These are phyloP conservation scores for Alloplasta piceator DNA, from an alignment of 2,888 invertebrate genomes.

Conservation along the genomic window DNA sequence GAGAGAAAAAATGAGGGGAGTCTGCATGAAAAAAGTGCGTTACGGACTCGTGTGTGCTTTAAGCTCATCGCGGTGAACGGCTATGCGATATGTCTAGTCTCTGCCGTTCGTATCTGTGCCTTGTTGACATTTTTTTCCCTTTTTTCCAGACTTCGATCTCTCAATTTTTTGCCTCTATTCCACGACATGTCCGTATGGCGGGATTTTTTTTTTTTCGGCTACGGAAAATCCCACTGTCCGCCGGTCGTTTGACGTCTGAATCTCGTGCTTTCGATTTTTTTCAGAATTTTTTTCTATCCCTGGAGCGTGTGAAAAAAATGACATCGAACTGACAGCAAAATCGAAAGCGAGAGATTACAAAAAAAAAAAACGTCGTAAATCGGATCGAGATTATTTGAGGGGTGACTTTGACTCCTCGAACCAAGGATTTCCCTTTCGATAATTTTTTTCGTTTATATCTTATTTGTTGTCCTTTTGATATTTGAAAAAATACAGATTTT, in stretches of 20 bases:
- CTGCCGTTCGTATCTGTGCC: neutral
- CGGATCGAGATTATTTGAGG: too few relatives aligned
- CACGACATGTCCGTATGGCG: constrained; percentile 14
- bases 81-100: constrained; percentile 11
- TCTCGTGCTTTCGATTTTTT: too few relatives aligned
- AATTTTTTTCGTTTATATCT: too few relatives aligned
- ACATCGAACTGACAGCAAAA: too few relatives aligned
- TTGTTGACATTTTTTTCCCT: neutral
- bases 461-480: too few relatives aligned
- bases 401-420: too few relatives aligned
- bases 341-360: too few relatives aligned
- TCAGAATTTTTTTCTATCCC: too few relatives aligned
- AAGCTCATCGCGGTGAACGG: constrained; percentile 20
- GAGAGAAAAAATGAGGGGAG: constrained; percentile 25
- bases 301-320: too few relatives aligned
- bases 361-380: too few relatives aligned
- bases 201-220: neutral
- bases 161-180: constrained; percentile 30
- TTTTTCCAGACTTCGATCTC: constrained; percentile 34
- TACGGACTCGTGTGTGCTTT: constrained; percentile 31
- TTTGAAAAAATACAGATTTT: too few relatives aligned
- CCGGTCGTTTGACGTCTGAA: neutral
- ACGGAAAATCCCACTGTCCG: neutral
- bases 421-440: too few relatives aligned
- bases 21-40: constrained; percentile 35